phyloP scores from a whole-genome alignment of 1,140 invertebrate species.

The Drosophila ananassae region DNA sequence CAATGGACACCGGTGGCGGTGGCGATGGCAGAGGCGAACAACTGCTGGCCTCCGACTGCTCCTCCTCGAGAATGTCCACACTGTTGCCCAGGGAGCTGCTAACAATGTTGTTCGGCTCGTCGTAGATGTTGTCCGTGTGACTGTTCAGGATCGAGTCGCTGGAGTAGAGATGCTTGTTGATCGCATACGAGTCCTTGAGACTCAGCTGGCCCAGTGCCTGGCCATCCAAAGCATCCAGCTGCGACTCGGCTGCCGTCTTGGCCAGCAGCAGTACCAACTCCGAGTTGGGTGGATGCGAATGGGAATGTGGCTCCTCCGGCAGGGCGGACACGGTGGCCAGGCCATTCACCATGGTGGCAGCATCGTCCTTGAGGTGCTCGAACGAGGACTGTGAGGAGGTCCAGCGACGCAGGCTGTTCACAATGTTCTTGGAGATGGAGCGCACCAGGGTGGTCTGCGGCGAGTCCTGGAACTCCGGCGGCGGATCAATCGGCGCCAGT shows the following conservation, averaged over 20 bases:
- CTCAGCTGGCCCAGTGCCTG: constrained; percentile 33
- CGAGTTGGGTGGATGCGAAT: constrained; percentile 13
- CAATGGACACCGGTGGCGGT: constrained; percentile 68
- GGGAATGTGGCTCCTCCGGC: constrained; percentile 14
- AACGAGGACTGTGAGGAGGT: constrained; percentile 81
- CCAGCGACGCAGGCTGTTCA: constrained; percentile 75
- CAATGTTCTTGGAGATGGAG: constrained; percentile 74
- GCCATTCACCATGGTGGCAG: constrained; percentile 36
- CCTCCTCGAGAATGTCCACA: constrained; percentile 68
- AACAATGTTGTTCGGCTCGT: constrained; percentile 80
- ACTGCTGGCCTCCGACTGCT: constrained; percentile 67
- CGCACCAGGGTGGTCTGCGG: constrained; percentile 82
- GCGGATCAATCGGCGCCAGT: constrained; percentile 90
- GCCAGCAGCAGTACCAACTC: constrained; percentile 54
- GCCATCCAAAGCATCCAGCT: constrained; percentile 24
- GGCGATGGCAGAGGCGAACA: constrained; percentile 70
- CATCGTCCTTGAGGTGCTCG: constrained; percentile 73
- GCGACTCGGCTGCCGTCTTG: constrained; percentile 21
- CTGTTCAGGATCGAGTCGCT: constrained; percentile 81
- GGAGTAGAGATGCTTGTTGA: constrained; percentile 80
- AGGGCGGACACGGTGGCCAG: constrained; percentile 11
- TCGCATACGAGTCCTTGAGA: constrained; percentile 74
- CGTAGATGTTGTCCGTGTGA: constrained; percentile 82
- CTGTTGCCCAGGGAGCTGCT: constrained; percentile 78
- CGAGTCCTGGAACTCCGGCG: constrained; percentile 89